Evolutionary conservation across 2,797 vertebrate species (phyloP), one percentile per base, ranked within the genome.

Genomic region (Chloroceryle amazona): DNA sequence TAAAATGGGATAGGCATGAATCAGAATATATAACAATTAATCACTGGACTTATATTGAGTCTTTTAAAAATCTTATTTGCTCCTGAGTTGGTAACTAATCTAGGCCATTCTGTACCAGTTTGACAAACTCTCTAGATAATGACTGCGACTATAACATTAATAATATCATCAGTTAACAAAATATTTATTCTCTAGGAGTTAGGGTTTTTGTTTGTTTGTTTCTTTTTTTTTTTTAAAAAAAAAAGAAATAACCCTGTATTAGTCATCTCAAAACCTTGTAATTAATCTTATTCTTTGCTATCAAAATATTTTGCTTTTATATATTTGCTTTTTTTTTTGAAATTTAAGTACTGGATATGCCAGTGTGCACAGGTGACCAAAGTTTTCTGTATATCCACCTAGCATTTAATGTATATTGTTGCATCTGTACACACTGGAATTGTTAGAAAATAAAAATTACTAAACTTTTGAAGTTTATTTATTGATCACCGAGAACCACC

Each of bases 381-480:
- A 93, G 54, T 80, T 97, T 92, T 66, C 60, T 33, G 26, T 85
- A 86, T n/a, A 79, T 72, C 23, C 21, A 83, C 25, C 80, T 42
- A 91, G 42, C 55, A 79, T 51, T 89, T 90, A 66, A 49, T 67
- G 75, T 66, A 90, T 82, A 96, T 67, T 87, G 74, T 60, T 89
- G 79, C n/a, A 85, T 47, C 22, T 80, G 87, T 66, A 84, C 81
- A 55, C 92, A 81, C 49, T 81, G 86, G 83, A 93, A 94, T 52
- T 88, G 58, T 76, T 93, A 95, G 47, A 84, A 97, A 97, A 97
- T 90, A 95, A 70, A 94, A 94, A 94, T 84, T 65, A 66, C 82
- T 95, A 93, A 97, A 97, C 92, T 97, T 97, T 87, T 96, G 75
- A 95, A 98, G 85, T 97, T 97, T 97, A 97, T 97, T 98, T 97